Conservation (phyloP, 2,888 invertebrate genomes). For the Cheilosia scutellata region DNA sequence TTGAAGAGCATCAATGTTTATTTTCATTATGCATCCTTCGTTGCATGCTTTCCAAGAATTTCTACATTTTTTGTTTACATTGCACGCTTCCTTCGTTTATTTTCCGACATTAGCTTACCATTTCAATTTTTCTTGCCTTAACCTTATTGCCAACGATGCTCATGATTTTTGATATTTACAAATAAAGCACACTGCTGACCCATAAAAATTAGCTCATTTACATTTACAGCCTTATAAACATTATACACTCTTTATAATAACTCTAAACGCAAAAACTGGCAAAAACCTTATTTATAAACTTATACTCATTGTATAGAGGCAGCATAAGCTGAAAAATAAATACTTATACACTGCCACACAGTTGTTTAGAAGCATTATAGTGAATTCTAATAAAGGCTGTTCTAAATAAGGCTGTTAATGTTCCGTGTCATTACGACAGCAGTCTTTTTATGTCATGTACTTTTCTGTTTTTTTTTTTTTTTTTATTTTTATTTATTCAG, state of each 20-base stretch:
- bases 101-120: conserved; percentile 29
- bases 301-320: too few species aligned
- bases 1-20: conserved; percentile 30
- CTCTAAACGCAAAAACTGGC: too few species aligned
- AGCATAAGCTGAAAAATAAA: too few species aligned
- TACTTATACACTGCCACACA: too few species aligned
- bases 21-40: background rate
- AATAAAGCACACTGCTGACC: conserved; percentile 9
- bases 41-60: conserved; percentile 31
- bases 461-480: conserved; percentile 14
- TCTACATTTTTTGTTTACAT: conserved; percentile 37
- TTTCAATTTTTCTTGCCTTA: conserved; percentile 30
- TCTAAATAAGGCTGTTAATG: too few species aligned
- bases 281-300: too few species aligned
- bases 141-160: conserved; percentile 29
- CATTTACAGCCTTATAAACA: too few species aligned
- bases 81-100: conserved; percentile 27
- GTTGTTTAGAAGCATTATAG: too few species aligned
- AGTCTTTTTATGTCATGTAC: conserved; percentile 35
- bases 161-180: background rate
- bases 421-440: conserved; percentile 16
- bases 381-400: too few species aligned
- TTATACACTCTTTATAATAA: too few species aligned
- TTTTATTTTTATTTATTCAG: conserved; percentile 55
- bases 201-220: conserved; percentile 37